Base-by-base conservation (phyloP, 1,140 invertebrate species). In the Zophobas morio region DNA sequence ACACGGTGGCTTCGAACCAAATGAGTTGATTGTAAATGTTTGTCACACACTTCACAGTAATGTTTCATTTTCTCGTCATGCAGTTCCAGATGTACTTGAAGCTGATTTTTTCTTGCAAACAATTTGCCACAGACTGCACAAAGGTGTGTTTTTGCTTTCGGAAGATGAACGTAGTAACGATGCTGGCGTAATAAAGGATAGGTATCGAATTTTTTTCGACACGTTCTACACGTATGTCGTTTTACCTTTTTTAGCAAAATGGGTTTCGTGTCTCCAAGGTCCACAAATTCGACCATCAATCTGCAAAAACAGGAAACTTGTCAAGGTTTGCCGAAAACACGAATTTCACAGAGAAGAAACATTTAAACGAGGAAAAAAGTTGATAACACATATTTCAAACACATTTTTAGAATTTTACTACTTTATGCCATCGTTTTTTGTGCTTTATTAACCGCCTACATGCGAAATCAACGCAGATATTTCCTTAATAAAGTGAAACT, bases 1-100 rank as follows among this genome's bases (percentile, higher is more conserved):
- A 42, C 37, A 42, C 39, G 40, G 39, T 66, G 60, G 37, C 37
- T 20, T 66, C 60, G 33, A 0, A 66, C 37, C 60, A 42, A 20
- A 32, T 66, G 20, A 40, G 60, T 66, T 32, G 56, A 60, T 60
- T 66, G 40, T 36, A 66, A 42, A 39, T 66, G 39, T 32, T 66
- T 66, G 39, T 66, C 39, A 20, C 60, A 66, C 1, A 66, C 60
- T 20, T 66, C 60, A 20, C 60, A 66, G 20, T 42, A 66, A 20
- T 66, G 60, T 66, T 32, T 66, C n/a, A 60, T 5, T 36, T 42
- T 5, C 8, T 66, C 39, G 39, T 40, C 37, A 33, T 66, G 60
- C 8, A 42, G 5, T 66, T 66, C 60, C 39, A 32, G n/a, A 36
- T 66, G 60, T 2, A 42, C 37, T 33, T 66, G 37, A 20, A 66